Conservation (phyloP, 2,113 vertebrate genomes). For the Nesoenas mayeri region DNA sequence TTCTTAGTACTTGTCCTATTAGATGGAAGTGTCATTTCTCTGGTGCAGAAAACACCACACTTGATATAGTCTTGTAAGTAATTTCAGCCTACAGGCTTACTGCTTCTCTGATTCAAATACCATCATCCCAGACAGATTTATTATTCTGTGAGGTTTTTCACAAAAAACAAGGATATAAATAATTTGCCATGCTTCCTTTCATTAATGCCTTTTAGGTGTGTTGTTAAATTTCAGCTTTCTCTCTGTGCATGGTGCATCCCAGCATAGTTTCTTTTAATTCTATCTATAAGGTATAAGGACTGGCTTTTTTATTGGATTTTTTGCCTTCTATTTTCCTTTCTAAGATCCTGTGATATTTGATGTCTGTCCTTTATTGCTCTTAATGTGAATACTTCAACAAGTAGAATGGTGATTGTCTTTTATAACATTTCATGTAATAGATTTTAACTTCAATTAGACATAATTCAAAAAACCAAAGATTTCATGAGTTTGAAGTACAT, state of each 20-base stretch:
- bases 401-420: not conserved
- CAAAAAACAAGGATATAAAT: not conserved
- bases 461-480: not conserved
- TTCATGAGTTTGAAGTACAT: not conserved
- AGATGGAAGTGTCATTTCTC: not conserved
- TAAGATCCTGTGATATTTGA: not conserved
- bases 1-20: not conserved
- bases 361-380: not conserved
- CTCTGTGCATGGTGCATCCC: not conserved
- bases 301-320: not conserved
- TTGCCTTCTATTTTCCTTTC: not conserved
- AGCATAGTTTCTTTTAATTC: not conserved
- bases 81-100: conserved; percentile 8
- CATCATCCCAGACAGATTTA: not conserved
- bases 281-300: not conserved
- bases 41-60: not conserved
- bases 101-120: not conserved
- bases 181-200: not conserved
- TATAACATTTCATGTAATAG: not conserved
- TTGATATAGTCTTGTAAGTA: not conserved
- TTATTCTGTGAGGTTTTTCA: not conserved
- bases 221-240: not conserved
- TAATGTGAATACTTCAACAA: not conserved
- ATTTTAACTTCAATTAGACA: not conserved
- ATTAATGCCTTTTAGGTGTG: not conserved